Conservation (phyloP, 35 echinoderm and acorn worm genomes). For the Hemicentrotus pulcherrimus region DNA sequence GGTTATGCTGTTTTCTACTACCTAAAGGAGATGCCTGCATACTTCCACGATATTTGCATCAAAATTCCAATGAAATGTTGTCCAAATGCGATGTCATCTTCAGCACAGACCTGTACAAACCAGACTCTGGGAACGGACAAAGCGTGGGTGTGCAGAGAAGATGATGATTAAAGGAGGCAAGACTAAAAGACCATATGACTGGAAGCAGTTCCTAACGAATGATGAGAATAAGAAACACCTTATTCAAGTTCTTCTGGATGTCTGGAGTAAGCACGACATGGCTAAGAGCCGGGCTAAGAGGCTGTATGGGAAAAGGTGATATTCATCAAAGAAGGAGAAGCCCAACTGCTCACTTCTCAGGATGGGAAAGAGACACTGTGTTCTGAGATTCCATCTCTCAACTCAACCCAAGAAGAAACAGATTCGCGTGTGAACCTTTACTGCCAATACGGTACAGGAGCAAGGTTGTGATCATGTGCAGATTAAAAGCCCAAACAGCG, state of each 20-base stretch:
- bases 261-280: constrained; percentile 46
- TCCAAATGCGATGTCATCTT: constrained; percentile 72
- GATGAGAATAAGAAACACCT: constrained; percentile 69
- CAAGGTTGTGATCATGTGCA: not conserved
- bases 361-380: not conserved
- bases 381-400: not conserved
- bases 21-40: constrained; percentile 49
- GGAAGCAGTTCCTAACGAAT: constrained; percentile 66
- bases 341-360: not conserved
- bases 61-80: constrained; percentile 60
- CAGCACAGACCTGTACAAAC: constrained; percentile 62
- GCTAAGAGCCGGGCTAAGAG: too few species aligned
- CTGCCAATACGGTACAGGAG: constrained; percentile 29
- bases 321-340: not conserved
- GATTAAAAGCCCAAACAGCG: constrained; percentile 48
- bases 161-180: constrained; percentile 51
- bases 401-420: constrained; percentile 42
- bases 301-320: constrained; percentile 43
- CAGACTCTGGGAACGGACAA: constrained; percentile 58
- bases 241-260: constrained; percentile 54
- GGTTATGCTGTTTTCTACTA: constrained; percentile 74
- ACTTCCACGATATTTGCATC: constrained; percentile 64
- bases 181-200: constrained; percentile 62
- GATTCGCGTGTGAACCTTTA: constrained; percentile 58
- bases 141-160: constrained; percentile 52